Base-by-base conservation (phyloP, 2,888 invertebrate genomes). In the Epinotia bilunana region DNA sequence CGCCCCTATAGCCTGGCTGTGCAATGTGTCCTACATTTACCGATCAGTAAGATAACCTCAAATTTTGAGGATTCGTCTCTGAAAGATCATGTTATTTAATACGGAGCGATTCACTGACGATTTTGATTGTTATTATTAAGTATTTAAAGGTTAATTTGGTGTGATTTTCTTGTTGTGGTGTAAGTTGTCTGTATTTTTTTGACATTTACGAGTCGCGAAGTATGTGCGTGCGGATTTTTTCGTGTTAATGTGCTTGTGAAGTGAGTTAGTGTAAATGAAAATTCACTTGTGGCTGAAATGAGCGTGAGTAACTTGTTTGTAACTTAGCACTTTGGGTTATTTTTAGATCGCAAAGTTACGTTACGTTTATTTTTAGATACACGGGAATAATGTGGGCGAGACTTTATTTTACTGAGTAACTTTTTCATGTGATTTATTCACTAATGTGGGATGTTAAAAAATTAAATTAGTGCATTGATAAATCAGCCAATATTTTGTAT, bases 31-130 rank as follows among this genome's bases (percentile, higher is more conserved):
- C 91, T 90, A 91, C 91, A 90, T 91, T 90, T 86, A 87, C 88
- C 88, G 88, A 89, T 90, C 88, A 86, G 84, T 80, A 85, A 88
- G 86, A 89, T 93, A 94, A 94, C 93, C 93, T 93, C 88, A 91
- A 94, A 93, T 89, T 87, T 86, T 79, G 81, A 88, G 88, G 86
- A 90, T 88, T 86, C 84, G 81, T 83, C 81, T 80, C 78, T 82
- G 80, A 88, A 76, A 82, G 83, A 87, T 83, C 84, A 85, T 84
- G 83, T 83, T 83, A 79, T 81, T 76, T 64, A 77, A 80, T 80
- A 78, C 81, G 79, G 72, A 60, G 70, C 74, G 76, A 71, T 77
- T 67, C 74, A 77, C 79, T 79, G 77, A 80, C 78, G 79, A 80
- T 80, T 83, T 80, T 78, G 73, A 79, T 77, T 77, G 77, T 82